A percentile compares a stretch with the other conserved stretches of the same genome.
phyloP scores from a whole-genome alignment of 2,888 invertebrate genomes.

The Drosophila bunnanda region DNA sequence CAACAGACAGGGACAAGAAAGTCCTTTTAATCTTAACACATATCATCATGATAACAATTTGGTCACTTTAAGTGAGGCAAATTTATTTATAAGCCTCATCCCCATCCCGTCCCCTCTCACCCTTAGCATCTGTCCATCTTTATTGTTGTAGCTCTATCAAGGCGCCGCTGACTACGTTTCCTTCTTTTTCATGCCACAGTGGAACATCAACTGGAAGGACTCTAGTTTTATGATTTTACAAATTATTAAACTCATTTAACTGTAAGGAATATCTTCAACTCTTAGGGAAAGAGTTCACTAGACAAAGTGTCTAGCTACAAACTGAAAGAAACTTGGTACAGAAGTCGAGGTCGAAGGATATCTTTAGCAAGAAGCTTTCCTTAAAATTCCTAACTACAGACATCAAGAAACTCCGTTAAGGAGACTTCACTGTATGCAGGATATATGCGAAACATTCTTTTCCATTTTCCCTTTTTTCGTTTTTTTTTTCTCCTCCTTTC shows the following conservation, averaged over 20 bases:
- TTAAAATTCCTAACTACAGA: too few species aligned
- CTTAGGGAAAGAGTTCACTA: too few species aligned
- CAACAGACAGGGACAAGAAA: constrained; percentile 77
- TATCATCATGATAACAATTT: constrained; percentile 84
- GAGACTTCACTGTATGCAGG: constrained; percentile 1
- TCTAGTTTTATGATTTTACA: too few species aligned
- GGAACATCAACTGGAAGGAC: not conserved
- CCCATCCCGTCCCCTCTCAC: constrained; percentile 32
- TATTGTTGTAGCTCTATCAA: constrained; percentile 60
- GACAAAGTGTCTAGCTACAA: too few species aligned
- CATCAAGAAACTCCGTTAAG: not conserved
- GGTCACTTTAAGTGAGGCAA: constrained; percentile 85
- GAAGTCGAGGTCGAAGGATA: too few species aligned
- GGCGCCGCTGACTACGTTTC: constrained; percentile 20
- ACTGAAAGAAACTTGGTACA: too few species aligned
- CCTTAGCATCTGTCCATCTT: constrained; percentile 60
- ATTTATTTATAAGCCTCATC: constrained; percentile 82
- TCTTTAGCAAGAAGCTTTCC: too few species aligned
- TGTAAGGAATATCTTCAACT: not conserved
- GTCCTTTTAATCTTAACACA: constrained; percentile 84
- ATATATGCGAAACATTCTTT: constrained; percentile 17
- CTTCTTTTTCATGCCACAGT: constrained; percentile 19
- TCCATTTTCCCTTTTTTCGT: constrained; percentile 16
- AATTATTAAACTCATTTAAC: not conserved
- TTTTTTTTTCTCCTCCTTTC: constrained; percentile 4